Evolutionary conservation across 2,797 vertebrate species (phyloP).

Genomic region (Xerus rutilus): DNA sequence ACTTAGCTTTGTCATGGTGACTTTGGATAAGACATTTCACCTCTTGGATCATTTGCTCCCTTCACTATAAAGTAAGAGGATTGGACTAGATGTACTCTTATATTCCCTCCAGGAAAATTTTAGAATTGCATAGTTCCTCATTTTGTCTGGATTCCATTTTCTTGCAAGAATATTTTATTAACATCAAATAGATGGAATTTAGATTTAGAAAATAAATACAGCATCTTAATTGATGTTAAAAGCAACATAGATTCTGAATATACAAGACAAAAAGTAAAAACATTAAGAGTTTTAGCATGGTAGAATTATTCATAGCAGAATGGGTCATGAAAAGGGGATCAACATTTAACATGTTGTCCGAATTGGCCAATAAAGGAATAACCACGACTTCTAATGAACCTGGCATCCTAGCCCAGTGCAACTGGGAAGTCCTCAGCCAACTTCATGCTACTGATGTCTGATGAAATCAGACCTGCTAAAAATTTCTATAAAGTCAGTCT

Average conservation of each 20-base stretch:
- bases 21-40: not conserved
- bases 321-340: not conserved
- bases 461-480: not conserved
- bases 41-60: constrained; percentile 34
- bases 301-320: not conserved
- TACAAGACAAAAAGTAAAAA: constrained; percentile 30
- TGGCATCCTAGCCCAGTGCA: not conserved
- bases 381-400: not conserved
- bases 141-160: constrained; percentile 9
- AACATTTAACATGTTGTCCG: not conserved
- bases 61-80: constrained; percentile 28
- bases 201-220: constrained; percentile 18
- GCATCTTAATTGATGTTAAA: not conserved
- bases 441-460: not conserved
- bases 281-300: not conserved
- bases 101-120: constrained; percentile 19
- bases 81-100: not conserved
- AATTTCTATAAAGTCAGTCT: not conserved
- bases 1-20: not conserved
- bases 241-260: constrained; percentile 35
- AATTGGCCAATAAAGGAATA: not conserved
- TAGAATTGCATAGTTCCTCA: not conserved
- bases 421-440: not conserved
- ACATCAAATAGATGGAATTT: constrained; percentile 29
- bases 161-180: constrained; percentile 42